Evolutionary conservation across 2,113 vertebrate genomes (phyloP).

Genomic region (Melanocharis versteri): DNA sequence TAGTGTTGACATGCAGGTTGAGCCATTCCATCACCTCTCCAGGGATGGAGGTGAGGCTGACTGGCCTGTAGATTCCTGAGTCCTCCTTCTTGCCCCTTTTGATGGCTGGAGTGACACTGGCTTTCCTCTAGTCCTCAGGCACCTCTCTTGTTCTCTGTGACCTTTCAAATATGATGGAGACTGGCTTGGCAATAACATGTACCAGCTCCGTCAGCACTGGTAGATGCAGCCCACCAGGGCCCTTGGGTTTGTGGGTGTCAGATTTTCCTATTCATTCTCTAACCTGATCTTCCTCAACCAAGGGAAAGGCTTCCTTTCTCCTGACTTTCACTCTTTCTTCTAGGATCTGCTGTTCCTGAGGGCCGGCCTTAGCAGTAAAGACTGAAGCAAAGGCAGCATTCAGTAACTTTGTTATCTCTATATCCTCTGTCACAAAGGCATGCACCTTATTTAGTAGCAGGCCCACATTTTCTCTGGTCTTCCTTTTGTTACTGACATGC

Average conservation of each 20-base stretch:
- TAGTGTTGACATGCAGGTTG: not conserved
- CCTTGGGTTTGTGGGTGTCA: not conserved
- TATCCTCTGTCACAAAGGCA: not conserved
- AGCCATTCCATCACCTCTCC: not conserved
- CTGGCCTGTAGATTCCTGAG: not conserved
- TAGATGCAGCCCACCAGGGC: not conserved
- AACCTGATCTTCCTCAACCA: not conserved
- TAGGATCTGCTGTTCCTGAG: not conserved
- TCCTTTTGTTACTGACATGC: not conserved
- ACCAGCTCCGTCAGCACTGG: not conserved
- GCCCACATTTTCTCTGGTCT: not conserved
- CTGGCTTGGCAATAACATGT: not conserved
- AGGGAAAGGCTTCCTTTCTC: not conserved
- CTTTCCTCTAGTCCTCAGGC: not conserved
- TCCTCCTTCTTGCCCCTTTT: not conserved
- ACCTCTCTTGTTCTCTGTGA: not conserved
- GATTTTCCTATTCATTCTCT: not conserved
- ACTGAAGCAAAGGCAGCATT: not conserved
- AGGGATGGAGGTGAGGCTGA: not conserved
- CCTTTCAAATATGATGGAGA: not conserved
- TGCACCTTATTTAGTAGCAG: not conserved
- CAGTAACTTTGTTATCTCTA: not conserved
- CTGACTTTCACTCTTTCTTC: not conserved
- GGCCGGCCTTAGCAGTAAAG: not conserved
- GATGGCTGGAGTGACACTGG: not conserved